Conservation (phyloP, 2,888 invertebrate species). For the Bugulina stolonifera region DNA sequence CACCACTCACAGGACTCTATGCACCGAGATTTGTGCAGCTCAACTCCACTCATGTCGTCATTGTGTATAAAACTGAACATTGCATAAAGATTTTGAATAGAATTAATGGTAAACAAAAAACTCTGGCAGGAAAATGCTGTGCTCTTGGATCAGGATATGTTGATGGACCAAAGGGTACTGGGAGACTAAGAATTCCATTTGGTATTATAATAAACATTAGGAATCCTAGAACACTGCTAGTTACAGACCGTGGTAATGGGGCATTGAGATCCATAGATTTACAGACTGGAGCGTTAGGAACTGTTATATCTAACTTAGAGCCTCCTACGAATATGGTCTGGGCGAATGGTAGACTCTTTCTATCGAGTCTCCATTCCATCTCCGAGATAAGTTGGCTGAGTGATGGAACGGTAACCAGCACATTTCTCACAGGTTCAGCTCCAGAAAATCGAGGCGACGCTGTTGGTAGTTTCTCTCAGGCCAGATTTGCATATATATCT, state of each 20-base stretch:
- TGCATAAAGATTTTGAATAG: neutral
- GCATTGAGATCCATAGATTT: neutral
- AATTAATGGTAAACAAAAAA: neutral
- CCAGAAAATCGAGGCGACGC: no score
- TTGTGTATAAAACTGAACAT: neutral
- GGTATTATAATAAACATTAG: neutral
- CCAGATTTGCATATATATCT: no score
- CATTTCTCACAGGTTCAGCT: neutral
- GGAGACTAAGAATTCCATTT: neutral
- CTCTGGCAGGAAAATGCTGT: neutral
- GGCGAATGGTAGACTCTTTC: neutral
- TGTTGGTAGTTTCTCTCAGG: no score
- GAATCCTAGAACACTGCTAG: neutral
- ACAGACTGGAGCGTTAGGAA: neutral
- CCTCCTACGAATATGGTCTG: neutral
- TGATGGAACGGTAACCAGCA: neutral
- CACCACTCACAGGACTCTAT: neutral
- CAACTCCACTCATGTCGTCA: neutral
- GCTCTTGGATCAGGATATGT: neutral
- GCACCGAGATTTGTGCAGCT: neutral
- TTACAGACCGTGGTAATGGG: neutral
- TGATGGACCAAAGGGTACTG: neutral
- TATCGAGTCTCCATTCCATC: neutral
- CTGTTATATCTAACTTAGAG: neutral
- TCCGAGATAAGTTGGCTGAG: neutral